Evolutionary conservation across 2,113 vertebrate species (phyloP).

Genomic region (Pundamilia nyererei): DNA sequence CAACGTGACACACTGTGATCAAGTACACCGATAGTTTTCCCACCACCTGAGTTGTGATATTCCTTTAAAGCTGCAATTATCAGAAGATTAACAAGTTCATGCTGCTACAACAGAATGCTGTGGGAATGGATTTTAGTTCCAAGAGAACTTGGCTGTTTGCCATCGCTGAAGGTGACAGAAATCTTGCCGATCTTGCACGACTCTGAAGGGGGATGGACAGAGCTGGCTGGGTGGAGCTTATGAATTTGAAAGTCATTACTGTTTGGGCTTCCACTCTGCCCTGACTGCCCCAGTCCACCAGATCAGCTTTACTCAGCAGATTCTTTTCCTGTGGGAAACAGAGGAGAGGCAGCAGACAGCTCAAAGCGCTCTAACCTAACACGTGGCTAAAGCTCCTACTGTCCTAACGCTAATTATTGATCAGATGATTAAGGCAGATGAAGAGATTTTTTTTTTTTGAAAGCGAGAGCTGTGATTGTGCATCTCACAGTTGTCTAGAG

Average conservation of each 20-base stretch:
- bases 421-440: conserved; percentile 96
- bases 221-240: conserved; percentile 48
- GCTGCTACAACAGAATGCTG: conserved; percentile 68
- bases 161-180: conserved; percentile 81
- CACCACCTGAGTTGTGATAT: conserved; percentile 58
- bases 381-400: conserved; percentile 79
- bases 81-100: conserved; percentile 72
- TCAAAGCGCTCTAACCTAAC: conserved; percentile 71
- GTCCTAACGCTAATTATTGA: conserved; percentile 89
- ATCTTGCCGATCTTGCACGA: conserved; percentile 81
- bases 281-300: conserved; percentile 80
- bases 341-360: conserved; percentile 57
- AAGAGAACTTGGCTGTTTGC: conserved; percentile 70
- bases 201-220: conserved; percentile 55
- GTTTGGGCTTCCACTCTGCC: conserved; percentile 70
- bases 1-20: conserved; percentile 11
- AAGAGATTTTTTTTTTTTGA: conserved; percentile 76
- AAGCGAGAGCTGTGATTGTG: conserved; percentile 87
- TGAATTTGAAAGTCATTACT: conserved; percentile 71
- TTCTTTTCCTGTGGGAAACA: conserved; percentile 77
- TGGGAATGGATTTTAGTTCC: conserved; percentile 74
- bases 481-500: conserved; percentile 77
- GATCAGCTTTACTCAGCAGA: conserved; percentile 95
- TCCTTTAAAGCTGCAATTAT: conserved; percentile 69
- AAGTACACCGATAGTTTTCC: neutral